Evolutionary conservation across 2,888 invertebrate genomes (phyloP).

Genomic region (Clitarchus hookeri): DNA sequence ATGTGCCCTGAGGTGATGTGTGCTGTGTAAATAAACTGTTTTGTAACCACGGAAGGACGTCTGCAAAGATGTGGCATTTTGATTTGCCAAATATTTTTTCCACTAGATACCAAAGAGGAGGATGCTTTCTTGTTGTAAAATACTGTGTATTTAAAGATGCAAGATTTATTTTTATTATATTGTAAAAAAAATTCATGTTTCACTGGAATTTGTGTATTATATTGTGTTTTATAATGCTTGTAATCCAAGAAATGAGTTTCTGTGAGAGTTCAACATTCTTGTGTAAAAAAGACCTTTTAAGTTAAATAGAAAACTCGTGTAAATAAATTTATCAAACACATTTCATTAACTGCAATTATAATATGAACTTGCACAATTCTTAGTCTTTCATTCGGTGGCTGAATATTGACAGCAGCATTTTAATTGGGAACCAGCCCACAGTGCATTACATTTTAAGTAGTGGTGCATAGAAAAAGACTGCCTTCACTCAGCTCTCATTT

Average conservation of each 20-base stretch:
- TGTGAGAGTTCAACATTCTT: background rate
- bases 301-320: no score
- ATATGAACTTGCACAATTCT: background rate
- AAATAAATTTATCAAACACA: no score
- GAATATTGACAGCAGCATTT: background rate
- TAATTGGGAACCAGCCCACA: background rate
- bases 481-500: background rate
- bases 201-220: background rate
- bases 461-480: background rate
- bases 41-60: background rate
- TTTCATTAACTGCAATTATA: background rate
- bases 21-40: background rate
- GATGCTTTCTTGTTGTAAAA: background rate
- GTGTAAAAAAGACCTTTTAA: background rate
- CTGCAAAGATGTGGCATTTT: constrained; percentile 24
- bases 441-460: background rate
- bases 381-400: background rate
- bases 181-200: background rate
- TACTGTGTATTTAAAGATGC: background rate
- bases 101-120: constrained; percentile 25
- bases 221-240: background rate
- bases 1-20: background rate
- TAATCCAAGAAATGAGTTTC: background rate
- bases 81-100: constrained; percentile 14
- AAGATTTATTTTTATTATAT: constrained; percentile 11